A percentile compares a stretch with the other conserved stretches of the same genome.
phyloP scores from a whole-genome alignment of 2,797 vertebrate genomes.

The Urosaurus nigricauda region DNA sequence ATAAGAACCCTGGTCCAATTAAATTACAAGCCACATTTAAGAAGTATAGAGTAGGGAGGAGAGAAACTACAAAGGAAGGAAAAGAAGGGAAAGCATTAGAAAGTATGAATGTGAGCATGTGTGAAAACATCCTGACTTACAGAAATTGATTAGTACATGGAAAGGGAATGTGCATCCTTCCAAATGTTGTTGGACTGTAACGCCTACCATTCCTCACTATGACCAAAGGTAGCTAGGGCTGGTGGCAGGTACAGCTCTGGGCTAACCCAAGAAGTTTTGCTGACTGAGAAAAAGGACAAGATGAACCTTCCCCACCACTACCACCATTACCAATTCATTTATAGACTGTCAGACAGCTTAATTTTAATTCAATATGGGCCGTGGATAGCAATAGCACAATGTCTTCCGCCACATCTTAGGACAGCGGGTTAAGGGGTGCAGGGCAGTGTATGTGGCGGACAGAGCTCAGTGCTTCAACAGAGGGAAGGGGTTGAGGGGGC shows the following conservation, averaged over 20 bases:
- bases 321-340: no score
- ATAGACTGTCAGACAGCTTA: no score
- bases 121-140: not conserved
- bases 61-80: not conserved
- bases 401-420: not conserved
- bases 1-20: not conserved
- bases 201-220: not conserved
- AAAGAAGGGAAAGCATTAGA: not conserved
- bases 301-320: not conserved
- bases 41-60: not conserved
- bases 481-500: not conserved
- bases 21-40: not conserved
- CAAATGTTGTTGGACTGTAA: not conserved
- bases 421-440: not conserved
- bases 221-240: not conserved
- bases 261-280: not conserved
- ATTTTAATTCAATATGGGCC: not conserved
- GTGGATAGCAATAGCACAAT: not conserved
- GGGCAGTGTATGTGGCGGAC: not conserved
- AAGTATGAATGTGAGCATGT: not conserved
- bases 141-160: not conserved
- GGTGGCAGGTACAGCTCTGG: not conserved
- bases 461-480: not conserved
- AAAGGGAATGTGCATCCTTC: not conserved
- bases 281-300: not conserved